Evolutionary conservation across 2,113 vertebrate genomes (phyloP).

Genomic region (Paradisaea rubra): DNA sequence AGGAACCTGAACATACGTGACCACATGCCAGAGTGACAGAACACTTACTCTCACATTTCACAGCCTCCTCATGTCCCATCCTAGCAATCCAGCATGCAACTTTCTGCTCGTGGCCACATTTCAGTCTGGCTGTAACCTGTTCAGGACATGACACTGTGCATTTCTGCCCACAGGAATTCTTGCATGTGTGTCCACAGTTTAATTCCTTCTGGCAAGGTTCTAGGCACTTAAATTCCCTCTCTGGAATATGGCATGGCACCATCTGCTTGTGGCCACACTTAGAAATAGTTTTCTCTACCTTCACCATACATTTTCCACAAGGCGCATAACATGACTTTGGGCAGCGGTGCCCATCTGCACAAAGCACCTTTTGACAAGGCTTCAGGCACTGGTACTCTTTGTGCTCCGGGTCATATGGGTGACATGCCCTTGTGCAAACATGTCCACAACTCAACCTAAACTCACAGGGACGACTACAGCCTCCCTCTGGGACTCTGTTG

Average conservation of each 20-base stretch:
- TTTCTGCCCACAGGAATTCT: constrained; percentile 68
- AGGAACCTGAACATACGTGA: constrained; percentile 82
- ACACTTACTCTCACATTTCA: constrained; percentile 73
- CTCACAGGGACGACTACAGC: constrained; percentile 84
- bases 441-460: constrained; percentile 87
- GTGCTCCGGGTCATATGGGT: constrained; percentile 85
- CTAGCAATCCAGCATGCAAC: constrained; percentile 65
- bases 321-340: constrained; percentile 63
- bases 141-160: constrained; percentile 71
- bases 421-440: constrained; percentile 84
- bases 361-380: constrained; percentile 80
- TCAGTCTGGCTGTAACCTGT: constrained; percentile 62
- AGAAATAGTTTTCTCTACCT: constrained; percentile 77
- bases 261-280: constrained; percentile 81
- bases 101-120: constrained; percentile 79
- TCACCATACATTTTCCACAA: constrained; percentile 76
- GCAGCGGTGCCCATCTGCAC: constrained; percentile 80
- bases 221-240: constrained; percentile 68
- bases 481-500: constrained; percentile 83
- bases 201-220: constrained; percentile 76
- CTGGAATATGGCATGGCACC: constrained; percentile 80
- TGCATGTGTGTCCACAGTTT: constrained; percentile 80
- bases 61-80: neutral
- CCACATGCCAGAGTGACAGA: constrained; percentile 73
- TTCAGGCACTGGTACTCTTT: constrained; percentile 80